Conservation (phyloP, 2,797 vertebrate genomes). For the Argyrosomus regius region DNA sequence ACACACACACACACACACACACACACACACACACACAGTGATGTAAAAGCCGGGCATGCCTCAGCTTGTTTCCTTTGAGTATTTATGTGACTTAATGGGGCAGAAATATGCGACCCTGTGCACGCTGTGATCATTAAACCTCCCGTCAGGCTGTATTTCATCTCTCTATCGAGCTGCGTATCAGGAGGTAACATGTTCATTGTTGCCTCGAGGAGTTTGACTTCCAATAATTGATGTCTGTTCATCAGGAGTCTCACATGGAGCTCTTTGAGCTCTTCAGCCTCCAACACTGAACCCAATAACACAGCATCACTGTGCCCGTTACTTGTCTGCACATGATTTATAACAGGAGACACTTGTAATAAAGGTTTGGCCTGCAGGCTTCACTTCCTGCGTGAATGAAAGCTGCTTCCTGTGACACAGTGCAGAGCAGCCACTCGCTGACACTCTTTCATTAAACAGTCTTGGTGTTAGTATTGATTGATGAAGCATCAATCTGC, state of each 20-base stretch:
- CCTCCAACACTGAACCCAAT: constrained; percentile 36
- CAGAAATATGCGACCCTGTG: constrained; percentile 57
- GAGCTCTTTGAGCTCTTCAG: constrained; percentile 27
- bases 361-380: constrained; percentile 73
- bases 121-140: constrained; percentile 59
- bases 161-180: constrained; percentile 60
- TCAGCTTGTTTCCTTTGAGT: constrained; percentile 48
- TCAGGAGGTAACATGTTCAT: constrained; percentile 65
- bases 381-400: constrained; percentile 67
- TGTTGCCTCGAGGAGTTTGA: constrained; percentile 73
- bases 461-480: constrained; percentile 1
- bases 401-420: constrained; percentile 77
- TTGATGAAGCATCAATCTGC: neutral
- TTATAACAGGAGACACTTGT: constrained; percentile 80
- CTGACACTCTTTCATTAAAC: constrained; percentile 21
- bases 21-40: neutral
- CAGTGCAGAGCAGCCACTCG: constrained; percentile 47
- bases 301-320: constrained; percentile 59
- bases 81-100: constrained; percentile 55
- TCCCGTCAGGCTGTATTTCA: constrained; percentile 70
- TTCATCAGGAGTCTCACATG: constrained; percentile 46
- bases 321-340: constrained; percentile 59
- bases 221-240: constrained; percentile 73
- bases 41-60: constrained; percentile 45
- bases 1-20: neutral